phyloP scores from a whole-genome alignment of 2,113 vertebrate genomes.

The Penelope pileata region DNA sequence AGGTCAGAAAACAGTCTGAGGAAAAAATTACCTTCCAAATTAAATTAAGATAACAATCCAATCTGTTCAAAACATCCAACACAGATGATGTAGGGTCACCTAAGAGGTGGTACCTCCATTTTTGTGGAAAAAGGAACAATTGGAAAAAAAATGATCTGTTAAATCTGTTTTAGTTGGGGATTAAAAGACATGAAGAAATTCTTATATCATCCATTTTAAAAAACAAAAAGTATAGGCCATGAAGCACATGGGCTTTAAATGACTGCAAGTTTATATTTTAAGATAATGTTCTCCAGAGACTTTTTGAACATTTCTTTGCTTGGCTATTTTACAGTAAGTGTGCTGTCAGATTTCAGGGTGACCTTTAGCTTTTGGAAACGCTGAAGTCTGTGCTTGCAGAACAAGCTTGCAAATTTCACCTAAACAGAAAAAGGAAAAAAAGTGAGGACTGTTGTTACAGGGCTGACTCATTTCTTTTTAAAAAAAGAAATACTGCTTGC shows the following conservation, averaged over 20 bases:
- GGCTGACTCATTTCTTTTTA: conserved; percentile 13
- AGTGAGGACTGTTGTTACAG: neutral
- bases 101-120: neutral
- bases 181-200: neutral
- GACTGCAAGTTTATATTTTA: conserved; percentile 7
- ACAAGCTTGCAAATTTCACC: neutral
- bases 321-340: conserved; percentile 57
- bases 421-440: conserved; percentile 41
- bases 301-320: conserved; percentile 57
- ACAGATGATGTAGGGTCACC: neutral
- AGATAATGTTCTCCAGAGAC: conserved; percentile 24
- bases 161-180: neutral
- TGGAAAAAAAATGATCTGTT: neutral
- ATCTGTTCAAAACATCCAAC: neutral
- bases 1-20: neutral
- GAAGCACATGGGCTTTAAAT: neutral
- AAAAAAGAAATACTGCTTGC: conserved; percentile 18
- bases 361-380: conserved; percentile 47
- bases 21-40: neutral
- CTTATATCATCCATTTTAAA: neutral
- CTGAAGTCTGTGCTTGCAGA: conserved; percentile 18
- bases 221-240: neutral
- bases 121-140: neutral
- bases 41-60: neutral
- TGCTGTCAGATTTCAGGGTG: conserved; percentile 60